Evolutionary conservation across 2,797 vertebrate genomes (phyloP), one percentile per base, ranked within the genome.

Genomic region (Microcaecilia unicolor): DNA sequence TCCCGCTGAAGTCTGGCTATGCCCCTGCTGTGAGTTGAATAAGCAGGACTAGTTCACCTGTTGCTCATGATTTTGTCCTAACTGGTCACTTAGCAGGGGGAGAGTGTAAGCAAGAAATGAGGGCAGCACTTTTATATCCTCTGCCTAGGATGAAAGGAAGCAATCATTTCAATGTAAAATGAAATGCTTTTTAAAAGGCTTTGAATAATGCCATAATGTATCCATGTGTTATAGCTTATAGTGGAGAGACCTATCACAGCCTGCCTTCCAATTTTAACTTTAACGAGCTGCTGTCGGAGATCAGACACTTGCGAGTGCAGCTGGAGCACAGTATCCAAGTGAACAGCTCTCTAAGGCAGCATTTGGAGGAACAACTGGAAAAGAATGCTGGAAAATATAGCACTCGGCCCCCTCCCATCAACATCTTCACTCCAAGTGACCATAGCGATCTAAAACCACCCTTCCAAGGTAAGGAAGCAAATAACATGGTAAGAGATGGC

Each of bases 251-350:
- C 23, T 50, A 49, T 27, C 40, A 38, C 14, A 48, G 51, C 7
- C 22, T 20, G 35, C 57, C 53, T 25, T 9, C 41, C 21, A 52
- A 42, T 43, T 5, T 63, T 64, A 86, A 88, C 60, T 48, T 87
- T 31, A 73, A 67, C 4, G 79, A 82, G 50, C 70, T 91, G 46
- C 73, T 92, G 19, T 70, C 67, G 10, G 88, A 91, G 60, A 80
- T 90, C 23, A 70, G 65, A 42, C 84, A 77, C 40, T 73, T 92
- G 22, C 63, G 87, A 12, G 74, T 67, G 2, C 86, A 92, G 63
- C 64, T 92, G 36, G 87, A 90, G 33, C 74, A 62, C 55, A 90
- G 80, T 17, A 73, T 90, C 12, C 84, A 86, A 51, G 84, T 84
- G 62, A 92, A 83, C 74, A 76, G 76, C 1, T 59, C 77, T 30